These are phyloP conservation scores for Drosophila emarginata DNA, from an alignment of 2,888 invertebrate genomes.

Conservation along the genomic window DNA sequence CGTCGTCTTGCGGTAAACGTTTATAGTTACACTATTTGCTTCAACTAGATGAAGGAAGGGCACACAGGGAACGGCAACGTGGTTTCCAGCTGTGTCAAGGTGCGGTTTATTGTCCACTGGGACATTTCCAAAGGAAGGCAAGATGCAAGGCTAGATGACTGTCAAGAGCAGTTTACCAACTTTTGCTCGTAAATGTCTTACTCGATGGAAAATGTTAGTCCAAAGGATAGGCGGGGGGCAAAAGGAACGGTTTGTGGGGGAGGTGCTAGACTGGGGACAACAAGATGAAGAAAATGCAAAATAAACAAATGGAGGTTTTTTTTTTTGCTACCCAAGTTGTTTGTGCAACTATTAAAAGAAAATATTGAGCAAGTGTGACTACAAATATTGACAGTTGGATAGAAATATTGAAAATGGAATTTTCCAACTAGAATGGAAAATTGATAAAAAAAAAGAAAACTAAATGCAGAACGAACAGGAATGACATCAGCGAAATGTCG, in stretches of 20 bases:
- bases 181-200: slow-evolving; percentile 11
- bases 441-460: neutral
- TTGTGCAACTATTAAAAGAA: slow-evolving; percentile 7
- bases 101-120: slow-evolving; percentile 38
- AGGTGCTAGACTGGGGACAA: too few relatives aligned
- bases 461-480: too few relatives aligned
- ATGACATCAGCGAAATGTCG: too few relatives aligned
- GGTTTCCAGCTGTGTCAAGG: slow-evolving; percentile 44
- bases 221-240: neutral
- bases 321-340: neutral
- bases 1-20: slow-evolving; percentile 50
- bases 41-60: neutral
- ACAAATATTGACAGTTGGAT: slow-evolving; percentile 6
- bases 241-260: neutral
- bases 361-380: slow-evolving; percentile 3
- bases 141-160: slow-evolving; percentile 1
- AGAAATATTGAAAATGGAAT: slow-evolving; percentile 2
- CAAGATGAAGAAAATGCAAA: slow-evolving; percentile 4
- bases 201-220: neutral
- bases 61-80: neutral
- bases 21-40: slow-evolving; percentile 51
- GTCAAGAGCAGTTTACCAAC: slow-evolving; percentile 14
- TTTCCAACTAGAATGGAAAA: neutral
- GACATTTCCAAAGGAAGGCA: slow-evolving; percentile 1
- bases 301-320: neutral